phyloP scores from a whole-genome alignment of 2,797 vertebrate species.

The Gallirallus australis region DNA sequence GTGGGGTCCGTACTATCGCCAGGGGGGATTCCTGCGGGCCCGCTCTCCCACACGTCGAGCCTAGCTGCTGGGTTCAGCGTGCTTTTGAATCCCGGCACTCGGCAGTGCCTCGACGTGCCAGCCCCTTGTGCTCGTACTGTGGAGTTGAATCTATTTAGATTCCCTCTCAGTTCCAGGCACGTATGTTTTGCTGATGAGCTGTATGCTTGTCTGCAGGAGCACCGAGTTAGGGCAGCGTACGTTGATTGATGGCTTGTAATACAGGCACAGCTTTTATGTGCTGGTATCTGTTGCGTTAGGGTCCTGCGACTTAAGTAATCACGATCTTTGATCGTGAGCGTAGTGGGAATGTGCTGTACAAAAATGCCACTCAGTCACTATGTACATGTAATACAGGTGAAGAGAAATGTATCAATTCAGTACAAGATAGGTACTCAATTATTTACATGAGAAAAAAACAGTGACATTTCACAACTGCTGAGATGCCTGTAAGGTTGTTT shows the following conservation, averaged over 20 bases:
- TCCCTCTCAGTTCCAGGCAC: background rate
- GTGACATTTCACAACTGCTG: background rate
- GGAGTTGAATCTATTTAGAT: background rate
- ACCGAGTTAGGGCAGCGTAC: background rate
- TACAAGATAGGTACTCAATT: background rate
- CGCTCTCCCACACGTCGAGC: fast-evolving
- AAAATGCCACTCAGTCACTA: background rate
- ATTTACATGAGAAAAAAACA: background rate
- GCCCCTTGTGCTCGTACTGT: fast-evolving
- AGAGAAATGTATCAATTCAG: fast-evolving
- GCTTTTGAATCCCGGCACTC: background rate
- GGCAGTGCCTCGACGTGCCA: fast-evolving
- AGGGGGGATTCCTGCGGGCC: background rate
- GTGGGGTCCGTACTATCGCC: fast-evolving
- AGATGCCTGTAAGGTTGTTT: background rate
- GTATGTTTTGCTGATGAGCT: background rate
- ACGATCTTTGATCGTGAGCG: background rate
- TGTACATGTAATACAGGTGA: fast-evolving
- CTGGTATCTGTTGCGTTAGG: background rate
- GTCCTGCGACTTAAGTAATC: background rate
- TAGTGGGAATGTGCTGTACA: background rate
- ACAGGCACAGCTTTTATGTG: background rate
- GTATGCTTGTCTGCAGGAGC: background rate
- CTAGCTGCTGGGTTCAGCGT: background rate
- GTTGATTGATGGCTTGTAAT: background rate